These are phyloP conservation scores for Cantharis rustica DNA, from an alignment of 2,888 invertebrate species.

Conservation along the genomic window DNA sequence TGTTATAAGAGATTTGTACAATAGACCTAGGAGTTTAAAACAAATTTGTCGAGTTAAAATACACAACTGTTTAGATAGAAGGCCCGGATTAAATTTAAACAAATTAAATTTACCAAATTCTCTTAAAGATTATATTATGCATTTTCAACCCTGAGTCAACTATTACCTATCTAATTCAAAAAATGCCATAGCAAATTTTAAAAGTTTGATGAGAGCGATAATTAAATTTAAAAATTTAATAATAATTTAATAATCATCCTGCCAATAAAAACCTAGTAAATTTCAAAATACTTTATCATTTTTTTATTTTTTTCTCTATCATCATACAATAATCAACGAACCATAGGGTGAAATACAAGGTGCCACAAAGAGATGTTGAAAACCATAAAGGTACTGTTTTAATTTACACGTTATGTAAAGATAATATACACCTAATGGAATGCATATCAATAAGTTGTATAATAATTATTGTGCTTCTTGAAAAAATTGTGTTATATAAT, in stretches of 20 bases:
- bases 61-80: conserved; percentile 67
- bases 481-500: background rate
- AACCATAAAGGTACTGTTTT: background rate
- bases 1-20: conserved; percentile 67
- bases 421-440: background rate
- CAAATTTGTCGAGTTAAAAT: conserved; percentile 73
- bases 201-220: background rate
- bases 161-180: background rate
- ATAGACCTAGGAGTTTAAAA: conserved; percentile 71
- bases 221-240: background rate
- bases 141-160: conserved; percentile 61
- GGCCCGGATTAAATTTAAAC: conserved; percentile 67
- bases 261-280: background rate
- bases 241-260: background rate
- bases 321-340: too few relatives aligned
- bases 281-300: background rate
- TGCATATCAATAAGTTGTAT: background rate
- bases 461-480: background rate
- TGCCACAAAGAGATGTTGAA: background rate
- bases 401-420: background rate
- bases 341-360: background rate
- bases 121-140: conserved; percentile 71
- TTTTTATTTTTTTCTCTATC: too few relatives aligned
- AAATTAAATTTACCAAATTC: conserved; percentile 70
- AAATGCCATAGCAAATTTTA: background rate